phyloP scores from a whole-genome alignment of 2,888 invertebrate species.

The Glyphotaelius pellucidus region DNA sequence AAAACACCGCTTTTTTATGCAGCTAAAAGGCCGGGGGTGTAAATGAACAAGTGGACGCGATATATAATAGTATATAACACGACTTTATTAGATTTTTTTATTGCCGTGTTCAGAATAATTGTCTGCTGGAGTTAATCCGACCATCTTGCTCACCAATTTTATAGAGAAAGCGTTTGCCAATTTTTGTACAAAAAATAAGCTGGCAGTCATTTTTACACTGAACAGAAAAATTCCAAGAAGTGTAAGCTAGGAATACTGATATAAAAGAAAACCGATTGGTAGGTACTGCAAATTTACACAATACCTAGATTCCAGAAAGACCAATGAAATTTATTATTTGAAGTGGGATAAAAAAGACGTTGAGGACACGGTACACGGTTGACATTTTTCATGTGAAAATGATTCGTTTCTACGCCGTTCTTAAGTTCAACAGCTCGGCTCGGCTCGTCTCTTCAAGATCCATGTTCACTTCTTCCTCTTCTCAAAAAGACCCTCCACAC shows the following conservation, averaged over 20 bases:
- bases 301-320: neutral
- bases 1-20: neutral
- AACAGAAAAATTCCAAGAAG: neutral
- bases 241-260: neutral
- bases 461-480: too few relatives aligned
- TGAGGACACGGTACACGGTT: too few relatives aligned
- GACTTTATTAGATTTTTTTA: neutral
- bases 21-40: neutral
- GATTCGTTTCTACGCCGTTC: too few relatives aligned
- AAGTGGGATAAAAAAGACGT: too few relatives aligned
- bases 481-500: too few relatives aligned
- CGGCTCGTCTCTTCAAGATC: too few relatives aligned
- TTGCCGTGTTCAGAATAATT: neutral
- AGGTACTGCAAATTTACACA: neutral
- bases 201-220: neutral
- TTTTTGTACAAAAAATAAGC: neutral
- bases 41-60: too few relatives aligned
- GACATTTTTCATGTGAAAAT: too few relatives aligned
- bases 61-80: neutral
- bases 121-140: neutral
- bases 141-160: neutral
- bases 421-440: too few relatives aligned
- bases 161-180: neutral
- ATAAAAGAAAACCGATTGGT: neutral
- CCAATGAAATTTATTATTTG: neutral